Conservation (phyloP, 2,113 vertebrate species). For the Perognathus longimembris region DNA sequence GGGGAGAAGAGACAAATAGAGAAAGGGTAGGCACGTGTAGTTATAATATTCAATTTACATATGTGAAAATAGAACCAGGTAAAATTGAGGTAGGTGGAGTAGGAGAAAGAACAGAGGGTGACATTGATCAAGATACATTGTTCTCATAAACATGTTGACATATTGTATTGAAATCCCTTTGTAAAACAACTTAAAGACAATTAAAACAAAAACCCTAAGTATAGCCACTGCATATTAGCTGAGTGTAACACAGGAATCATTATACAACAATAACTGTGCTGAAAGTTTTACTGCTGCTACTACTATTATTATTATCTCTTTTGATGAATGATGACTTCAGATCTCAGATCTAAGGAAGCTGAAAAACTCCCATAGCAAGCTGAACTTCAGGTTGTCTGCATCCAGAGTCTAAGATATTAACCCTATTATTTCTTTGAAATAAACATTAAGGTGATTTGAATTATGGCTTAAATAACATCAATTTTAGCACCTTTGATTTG, state of each 20-base stretch:
- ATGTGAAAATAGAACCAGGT: too few species aligned
- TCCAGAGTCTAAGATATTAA: not conserved
- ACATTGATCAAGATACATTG: too few species aligned
- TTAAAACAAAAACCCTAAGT: too few species aligned
- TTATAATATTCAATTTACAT: too few species aligned
- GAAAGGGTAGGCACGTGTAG: too few species aligned
- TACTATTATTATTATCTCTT: not conserved
- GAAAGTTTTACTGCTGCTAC: not conserved
- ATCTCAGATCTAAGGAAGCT: not conserved
- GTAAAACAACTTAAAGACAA: too few species aligned
- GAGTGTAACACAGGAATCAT: not conserved
- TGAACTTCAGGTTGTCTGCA: not conserved
- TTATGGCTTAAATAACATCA: not conserved
- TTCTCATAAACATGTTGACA: too few species aligned
- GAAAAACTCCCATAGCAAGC: not conserved
- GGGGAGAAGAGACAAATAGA: too few species aligned
- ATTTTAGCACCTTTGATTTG: too few species aligned
- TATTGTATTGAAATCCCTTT: too few species aligned
- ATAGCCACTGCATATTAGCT: not conserved
- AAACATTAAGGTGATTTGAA: not conserved
- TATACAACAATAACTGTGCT: not conserved
- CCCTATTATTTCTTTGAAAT: not conserved
- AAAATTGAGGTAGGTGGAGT: too few species aligned
- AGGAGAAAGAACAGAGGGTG: too few species aligned
- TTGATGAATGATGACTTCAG: not conserved